These are phyloP conservation scores for Diogma glabrata DNA, from an alignment of 2,888 invertebrate species.

Conservation along the genomic window DNA sequence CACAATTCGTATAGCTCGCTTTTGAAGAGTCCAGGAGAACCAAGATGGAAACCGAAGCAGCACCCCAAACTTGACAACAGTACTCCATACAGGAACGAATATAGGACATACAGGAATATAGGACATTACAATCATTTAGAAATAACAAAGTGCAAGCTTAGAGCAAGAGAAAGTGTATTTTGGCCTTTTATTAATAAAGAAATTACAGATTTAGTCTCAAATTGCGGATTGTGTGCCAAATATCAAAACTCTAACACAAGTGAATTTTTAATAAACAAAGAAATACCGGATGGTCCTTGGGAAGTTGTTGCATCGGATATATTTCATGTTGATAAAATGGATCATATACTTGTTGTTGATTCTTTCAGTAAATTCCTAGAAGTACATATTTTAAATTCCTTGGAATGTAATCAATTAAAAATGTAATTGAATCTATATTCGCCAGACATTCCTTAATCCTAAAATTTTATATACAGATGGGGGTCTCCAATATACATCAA, in stretches of 20 bases:
- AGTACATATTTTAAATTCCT: conserved; percentile 14
- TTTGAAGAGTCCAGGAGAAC: too few species aligned
- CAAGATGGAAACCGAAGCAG: too few species aligned
- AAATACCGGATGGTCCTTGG: conserved; percentile 8
- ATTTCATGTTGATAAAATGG: conserved; percentile 10
- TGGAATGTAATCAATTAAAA: conserved; percentile 13
- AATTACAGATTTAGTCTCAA: not conserved
- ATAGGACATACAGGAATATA: too few species aligned
- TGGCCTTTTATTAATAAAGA: not conserved
- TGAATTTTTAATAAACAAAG: not conserved
- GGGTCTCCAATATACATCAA: conserved; percentile 17
- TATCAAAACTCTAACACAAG: not conserved
- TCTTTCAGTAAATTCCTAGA: conserved; percentile 20
- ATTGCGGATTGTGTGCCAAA: not conserved
- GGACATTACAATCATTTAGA: not conserved
- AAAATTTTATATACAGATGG: conserved; percentile 17
- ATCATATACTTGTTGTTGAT: conserved; percentile 15
- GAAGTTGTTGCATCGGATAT: conserved; percentile 12
- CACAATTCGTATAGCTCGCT: too few species aligned
- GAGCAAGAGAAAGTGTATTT: not conserved
- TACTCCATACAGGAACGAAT: too few species aligned
- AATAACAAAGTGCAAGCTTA: not conserved
- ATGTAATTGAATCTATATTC: conserved; percentile 18
- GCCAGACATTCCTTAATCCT: conserved; percentile 17
- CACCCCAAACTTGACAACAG: too few species aligned